Conservation (phyloP, 1,140 invertebrate species). For the Rhagoletis zephyria region DNA sequence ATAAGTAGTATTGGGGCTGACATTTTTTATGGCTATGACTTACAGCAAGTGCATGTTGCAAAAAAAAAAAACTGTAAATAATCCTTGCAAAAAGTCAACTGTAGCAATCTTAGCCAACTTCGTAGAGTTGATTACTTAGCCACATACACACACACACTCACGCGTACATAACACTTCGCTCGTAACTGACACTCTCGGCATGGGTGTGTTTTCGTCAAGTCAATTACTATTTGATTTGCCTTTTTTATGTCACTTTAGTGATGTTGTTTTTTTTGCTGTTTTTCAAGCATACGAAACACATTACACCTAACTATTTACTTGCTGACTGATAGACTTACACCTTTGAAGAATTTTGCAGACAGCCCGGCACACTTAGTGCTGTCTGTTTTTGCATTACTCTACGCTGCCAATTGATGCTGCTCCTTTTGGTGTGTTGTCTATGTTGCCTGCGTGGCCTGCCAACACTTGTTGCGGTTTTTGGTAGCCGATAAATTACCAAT, state of each 20-base stretch:
- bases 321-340: neutral
- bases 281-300: neutral
- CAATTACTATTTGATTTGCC: conserved; percentile 27
- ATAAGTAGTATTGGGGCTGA: neutral
- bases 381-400: neutral
- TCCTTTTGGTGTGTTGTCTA: neutral
- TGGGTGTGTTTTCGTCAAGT: conserved; percentile 52
- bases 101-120: neutral
- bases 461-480: conserved; percentile 35
- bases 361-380: too few species aligned
- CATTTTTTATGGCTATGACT: conserved; percentile 20
- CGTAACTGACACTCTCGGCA: neutral
- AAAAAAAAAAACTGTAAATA: neutral
- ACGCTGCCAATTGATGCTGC: conserved; percentile 7
- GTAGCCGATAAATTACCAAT: conserved; percentile 53
- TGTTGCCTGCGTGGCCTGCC: neutral
- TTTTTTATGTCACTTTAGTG: neutral
- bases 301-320: neutral
- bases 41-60: neutral
- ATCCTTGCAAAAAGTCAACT: conserved; percentile 16
- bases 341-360: neutral
- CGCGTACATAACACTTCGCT: too few species aligned
- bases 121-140: neutral
- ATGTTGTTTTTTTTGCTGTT: neutral
- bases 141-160: neutral